Base-by-base conservation (phyloP, 2,797 vertebrate species). In the Pangasius sanitwongsei region DNA sequence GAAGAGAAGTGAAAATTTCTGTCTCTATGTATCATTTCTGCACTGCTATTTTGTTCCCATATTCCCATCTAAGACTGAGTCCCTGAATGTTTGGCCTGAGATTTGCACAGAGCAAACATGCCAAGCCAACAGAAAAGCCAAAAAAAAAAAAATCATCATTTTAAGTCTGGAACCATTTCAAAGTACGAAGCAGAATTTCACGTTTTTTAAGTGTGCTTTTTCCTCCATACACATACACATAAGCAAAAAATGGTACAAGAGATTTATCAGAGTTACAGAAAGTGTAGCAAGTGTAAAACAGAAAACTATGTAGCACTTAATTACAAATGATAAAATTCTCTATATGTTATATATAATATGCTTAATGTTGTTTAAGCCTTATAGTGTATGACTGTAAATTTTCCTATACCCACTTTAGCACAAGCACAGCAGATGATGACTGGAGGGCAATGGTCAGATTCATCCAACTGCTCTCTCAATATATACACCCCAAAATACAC, bases 231-330 rank as follows among this genome's bases (percentile, higher is more conserved):
- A 16, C 69, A 86, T 57, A 28, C 20, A 25, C 44, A 37, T 18
- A 86, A 61, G 23, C 28, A 87, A 78, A 87, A 84, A 65, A 67
- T 8, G 9, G 18, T 53, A 23, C 8, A 81, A 50, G 9, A 13
- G 31, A 84, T 88, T 75, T 77, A 85, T 85, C 72, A 88, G 48
- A 84, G 55, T 65, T 67, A 77, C n/a, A 55, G 57, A 88, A 88
- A 53, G 31, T 65, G 57, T 20, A 77, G 63, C 31, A 55, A 41
- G 25, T 31, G 15, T 53, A 31, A 48, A 74, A 34, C 18, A 75
- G 23, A 65, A 82, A 87, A 83, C 77, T 82, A 81, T 55, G 63
- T n/a, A 82, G 15, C 63, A n/a, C 77, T 69, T 72, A 57, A 20
- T 86, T 57, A 34, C 2, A 55, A 57, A 57, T 55, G 31, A 85